A percentile compares a stretch with the other conserved stretches of the same genome.
These are phyloP conservation scores for Gymnothorax reevesii DNA, from an alignment of 2,797 vertebrate species.

Conservation along the genomic window DNA sequence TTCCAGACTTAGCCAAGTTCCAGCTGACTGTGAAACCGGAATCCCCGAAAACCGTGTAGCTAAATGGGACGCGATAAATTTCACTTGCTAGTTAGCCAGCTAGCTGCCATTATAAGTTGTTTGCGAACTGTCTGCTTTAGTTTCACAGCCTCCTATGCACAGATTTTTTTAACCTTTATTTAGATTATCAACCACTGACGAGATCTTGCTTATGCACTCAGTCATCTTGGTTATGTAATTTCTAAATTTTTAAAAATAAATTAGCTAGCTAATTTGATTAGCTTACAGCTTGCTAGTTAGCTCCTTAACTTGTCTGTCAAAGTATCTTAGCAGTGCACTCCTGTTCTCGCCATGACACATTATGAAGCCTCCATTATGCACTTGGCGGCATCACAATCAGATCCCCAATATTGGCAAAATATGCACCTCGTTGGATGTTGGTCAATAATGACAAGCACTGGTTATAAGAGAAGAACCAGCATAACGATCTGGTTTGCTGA, in stretches of 20 bases:
- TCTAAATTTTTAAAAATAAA: no score
- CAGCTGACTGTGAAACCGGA: not conserved
- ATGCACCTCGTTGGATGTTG: not conserved
- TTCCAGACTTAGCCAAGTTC: slow-evolving; percentile 58
- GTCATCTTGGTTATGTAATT: not conserved
- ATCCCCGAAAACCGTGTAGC: slow-evolving; percentile 37
- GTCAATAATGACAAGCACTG: not conserved
- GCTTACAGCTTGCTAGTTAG: not conserved
- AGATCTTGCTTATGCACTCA: slow-evolving; percentile 22
- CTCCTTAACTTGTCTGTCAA: not conserved
- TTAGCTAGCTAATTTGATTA: no score
- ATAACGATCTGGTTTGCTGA: not conserved
- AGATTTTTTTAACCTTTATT: not conserved
- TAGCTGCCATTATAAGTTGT: slow-evolving; percentile 39
- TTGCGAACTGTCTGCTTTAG: not conserved
- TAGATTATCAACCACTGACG: not conserved
- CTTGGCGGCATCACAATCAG: not conserved
- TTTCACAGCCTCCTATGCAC: not conserved
- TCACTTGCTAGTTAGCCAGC: slow-evolving; percentile 60
- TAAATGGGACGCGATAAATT: slow-evolving; percentile 3
- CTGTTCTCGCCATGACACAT: not conserved
- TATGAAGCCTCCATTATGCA: not conserved
- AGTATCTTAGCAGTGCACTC: not conserved
- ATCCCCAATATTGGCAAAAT: not conserved
- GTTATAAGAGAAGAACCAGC: not conserved